Evolutionary conservation across 2,888 invertebrate genomes (phyloP), one percentile per base, ranked within the genome.

Genomic region (Acleris cristana): DNA sequence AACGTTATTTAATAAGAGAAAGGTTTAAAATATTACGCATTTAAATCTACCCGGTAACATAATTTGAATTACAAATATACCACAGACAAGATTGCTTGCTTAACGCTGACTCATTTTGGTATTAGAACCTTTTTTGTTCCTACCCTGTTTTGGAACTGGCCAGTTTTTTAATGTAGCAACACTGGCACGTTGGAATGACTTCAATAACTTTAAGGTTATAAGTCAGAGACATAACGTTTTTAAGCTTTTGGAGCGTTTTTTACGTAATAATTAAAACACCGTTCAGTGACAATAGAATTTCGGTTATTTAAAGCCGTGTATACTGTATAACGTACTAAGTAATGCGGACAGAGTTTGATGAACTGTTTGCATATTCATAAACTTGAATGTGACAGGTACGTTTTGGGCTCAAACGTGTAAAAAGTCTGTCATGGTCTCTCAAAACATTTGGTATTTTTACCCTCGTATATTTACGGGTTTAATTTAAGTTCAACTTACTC

Each of bases 51-150:
- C 66, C 49, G 75, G 74, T 71, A 74, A 64, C 68, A 63, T 69
- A 66, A 86, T 86, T 86, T 82, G 82, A 85, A 83, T 77, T 83
- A 81, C 82, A 85, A 85, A 85, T 85, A 70, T 60, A 71, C 75
- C 69, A 61, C 70, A 70, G 66, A 73, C 72, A 71, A 77, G 79
- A 79, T 81, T 79, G 73, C 69, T 63, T 68, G 70, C 77, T 66
- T 79, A 71, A 49, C 70, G 85, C 84, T 79, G 82, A 85, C 70
- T 86, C 86, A 86, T 73, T 66, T 59, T 55, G 71, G 66, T 69
- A 74, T 70, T 65, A 48, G 40, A 48, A 51, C 57, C 55, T 61
- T 58, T 69, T 71, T 70, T 68, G 60, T 68, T 10, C 60, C 23
- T 34, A 26, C 45, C 52, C 57, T 70, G 65, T 59, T 65, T 65